These are phyloP conservation scores for Odocoileus hemionus DNA, from an alignment of 2,113 vertebrate genomes.

Conservation along the genomic window DNA sequence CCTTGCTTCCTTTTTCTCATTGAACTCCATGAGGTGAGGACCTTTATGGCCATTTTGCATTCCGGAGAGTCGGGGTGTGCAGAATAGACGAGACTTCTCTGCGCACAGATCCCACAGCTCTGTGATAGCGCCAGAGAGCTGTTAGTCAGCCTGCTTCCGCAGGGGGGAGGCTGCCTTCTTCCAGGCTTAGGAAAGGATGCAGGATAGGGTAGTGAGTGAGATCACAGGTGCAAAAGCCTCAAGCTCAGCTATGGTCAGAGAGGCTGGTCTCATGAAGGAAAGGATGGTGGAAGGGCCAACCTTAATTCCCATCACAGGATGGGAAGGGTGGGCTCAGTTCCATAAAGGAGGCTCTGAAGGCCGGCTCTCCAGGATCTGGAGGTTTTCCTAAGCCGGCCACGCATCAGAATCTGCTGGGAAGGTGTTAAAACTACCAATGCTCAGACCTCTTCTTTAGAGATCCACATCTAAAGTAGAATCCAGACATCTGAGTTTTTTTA, in stretches of 20 bases:
- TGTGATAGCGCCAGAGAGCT: neutral
- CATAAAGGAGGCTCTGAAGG: neutral
- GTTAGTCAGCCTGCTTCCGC: neutral
- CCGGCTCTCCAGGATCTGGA: neutral
- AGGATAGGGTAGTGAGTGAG: neutral
- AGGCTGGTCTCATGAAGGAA: neutral
- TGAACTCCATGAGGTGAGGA: neutral
- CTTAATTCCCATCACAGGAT: neutral
- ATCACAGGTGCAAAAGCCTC: neutral
- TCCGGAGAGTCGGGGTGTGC: too few relatives aligned
- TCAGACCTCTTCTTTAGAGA: neutral
- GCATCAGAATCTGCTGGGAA: neutral
- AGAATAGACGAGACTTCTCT: neutral
- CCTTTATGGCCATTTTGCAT: neutral
- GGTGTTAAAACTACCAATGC: neutral
- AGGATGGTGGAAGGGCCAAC: neutral
- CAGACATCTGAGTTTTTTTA: neutral
- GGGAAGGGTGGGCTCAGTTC: rapidly evolving
- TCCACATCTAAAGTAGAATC: too few relatives aligned
- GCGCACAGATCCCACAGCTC: too few relatives aligned
- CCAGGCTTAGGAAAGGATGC: neutral
- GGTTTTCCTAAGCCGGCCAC: neutral
- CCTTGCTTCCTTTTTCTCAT: neutral
- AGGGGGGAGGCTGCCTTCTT: neutral
- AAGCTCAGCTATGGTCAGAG: neutral